Evolutionary conservation across 2,113 vertebrate genomes (phyloP).

Genomic region (Dipodomys stephensi): DNA sequence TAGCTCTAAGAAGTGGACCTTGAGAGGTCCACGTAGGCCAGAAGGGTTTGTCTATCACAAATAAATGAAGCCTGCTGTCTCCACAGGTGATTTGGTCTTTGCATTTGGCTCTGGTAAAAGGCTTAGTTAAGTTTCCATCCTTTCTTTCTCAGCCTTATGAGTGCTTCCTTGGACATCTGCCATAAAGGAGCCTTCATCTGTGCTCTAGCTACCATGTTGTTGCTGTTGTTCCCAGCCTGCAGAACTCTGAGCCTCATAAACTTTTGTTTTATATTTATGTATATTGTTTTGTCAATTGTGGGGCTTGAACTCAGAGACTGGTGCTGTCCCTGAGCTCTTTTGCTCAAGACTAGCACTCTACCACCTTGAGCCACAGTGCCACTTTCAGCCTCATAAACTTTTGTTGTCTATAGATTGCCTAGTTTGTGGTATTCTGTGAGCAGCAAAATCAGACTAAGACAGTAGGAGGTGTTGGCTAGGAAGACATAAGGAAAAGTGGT

Average conservation of each 20-base stretch:
- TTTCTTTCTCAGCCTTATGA: not conserved
- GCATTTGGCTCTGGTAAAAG: too few relatives aligned
- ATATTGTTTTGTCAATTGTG: not conserved
- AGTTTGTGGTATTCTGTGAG: not conserved
- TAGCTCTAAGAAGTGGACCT: not conserved
- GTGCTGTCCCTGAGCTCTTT: too few relatives aligned
- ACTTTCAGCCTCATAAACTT: not conserved
- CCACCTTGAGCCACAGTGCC: too few relatives aligned
- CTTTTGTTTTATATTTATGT: not conserved
- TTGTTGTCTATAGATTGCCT: not conserved
- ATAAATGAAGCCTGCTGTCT: not conserved
- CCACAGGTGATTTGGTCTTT: not conserved
- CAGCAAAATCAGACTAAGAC: not conserved
- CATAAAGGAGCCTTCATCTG: too few relatives aligned
- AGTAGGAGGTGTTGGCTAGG: not conserved
- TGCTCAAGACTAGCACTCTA: too few relatives aligned
- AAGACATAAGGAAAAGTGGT: not conserved
- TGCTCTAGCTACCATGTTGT: too few relatives aligned
- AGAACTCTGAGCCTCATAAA: not conserved
- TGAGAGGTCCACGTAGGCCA: not conserved
- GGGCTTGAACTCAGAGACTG: too few relatives aligned
- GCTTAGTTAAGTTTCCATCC: not conserved
- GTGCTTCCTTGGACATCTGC: not conserved
- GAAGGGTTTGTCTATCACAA: not conserved
- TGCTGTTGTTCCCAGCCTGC: not conserved